Percentiles rank a stretch among this genome's conserved stretches.
These are phyloP conservation scores for Lepidothrix coronata DNA, from an alignment of 2,113 vertebrate species.

Conservation along the genomic window DNA sequence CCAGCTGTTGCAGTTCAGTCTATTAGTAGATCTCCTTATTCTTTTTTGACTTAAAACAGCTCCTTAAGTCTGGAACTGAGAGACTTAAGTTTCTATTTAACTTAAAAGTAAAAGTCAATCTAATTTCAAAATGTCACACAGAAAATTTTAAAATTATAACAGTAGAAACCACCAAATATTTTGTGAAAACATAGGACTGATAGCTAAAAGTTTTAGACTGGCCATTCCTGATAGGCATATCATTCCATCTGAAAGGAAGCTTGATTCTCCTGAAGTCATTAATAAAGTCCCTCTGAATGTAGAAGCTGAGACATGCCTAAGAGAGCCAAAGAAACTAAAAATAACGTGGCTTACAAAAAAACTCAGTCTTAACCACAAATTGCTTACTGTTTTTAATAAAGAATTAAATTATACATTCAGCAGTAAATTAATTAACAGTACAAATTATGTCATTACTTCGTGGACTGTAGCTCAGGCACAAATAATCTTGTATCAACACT, in stretches of 20 bases:
- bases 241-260: neutral
- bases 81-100: neutral
- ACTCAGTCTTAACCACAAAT: neutral
- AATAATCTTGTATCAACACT: neutral
- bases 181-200: neutral
- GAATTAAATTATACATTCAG: neutral
- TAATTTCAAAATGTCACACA: neutral
- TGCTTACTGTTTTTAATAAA: neutral
- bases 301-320: neutral
- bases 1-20: conserved; percentile 41
- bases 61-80: neutral
- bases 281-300: neutral
- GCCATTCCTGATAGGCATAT: neutral
- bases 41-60: neutral
- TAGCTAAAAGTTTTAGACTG: neutral
- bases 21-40: neutral
- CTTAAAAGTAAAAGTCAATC: neutral
- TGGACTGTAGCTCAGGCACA: neutral
- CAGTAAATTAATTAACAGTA: neutral
- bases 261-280: neutral
- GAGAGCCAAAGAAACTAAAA: neutral
- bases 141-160: neutral
- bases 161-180: neutral
- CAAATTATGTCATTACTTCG: neutral
- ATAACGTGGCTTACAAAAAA: neutral